phyloP scores from a whole-genome alignment of 2,797 vertebrate genomes.

The Oreochromis mossambicus region DNA sequence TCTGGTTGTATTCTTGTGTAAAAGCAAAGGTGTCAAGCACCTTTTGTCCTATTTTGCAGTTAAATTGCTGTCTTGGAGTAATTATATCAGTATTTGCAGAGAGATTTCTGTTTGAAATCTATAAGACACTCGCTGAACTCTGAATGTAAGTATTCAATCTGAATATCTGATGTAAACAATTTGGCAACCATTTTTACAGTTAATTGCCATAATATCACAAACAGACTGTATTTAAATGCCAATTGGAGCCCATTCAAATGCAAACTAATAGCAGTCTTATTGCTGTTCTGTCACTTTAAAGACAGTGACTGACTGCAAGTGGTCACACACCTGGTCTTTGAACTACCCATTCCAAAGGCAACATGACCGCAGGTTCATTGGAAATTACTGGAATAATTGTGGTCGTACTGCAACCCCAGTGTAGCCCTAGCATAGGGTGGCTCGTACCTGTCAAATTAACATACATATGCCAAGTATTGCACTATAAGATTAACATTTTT shows the following conservation, averaged over 20 bases:
- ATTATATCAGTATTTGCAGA: not conserved
- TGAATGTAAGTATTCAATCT: not conserved
- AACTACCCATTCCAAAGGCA: not conserved
- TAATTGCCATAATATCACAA: not conserved
- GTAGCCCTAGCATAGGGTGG: not conserved
- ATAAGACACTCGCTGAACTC: not conserved
- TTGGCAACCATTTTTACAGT: fast-evolving
- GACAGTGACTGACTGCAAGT: not conserved
- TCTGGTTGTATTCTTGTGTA: not conserved
- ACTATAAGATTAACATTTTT: not conserved
- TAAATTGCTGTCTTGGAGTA: not conserved
- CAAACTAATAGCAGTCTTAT: not conserved
- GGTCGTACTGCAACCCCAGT: not conserved
- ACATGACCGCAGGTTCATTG: not conserved
- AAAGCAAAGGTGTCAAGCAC: not conserved
- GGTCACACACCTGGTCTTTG: not conserved
- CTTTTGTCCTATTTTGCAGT: not conserved
- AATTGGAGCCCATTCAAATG: not conserved
- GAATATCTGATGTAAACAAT: not conserved
- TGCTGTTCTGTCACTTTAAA: not conserved
- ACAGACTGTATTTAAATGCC: not conserved
- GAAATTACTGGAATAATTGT: not conserved
- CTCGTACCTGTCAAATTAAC: not conserved
- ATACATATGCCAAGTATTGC: not conserved
- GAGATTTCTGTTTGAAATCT: not conserved